These are phyloP conservation scores for Leptopilina syphax DNA, from an alignment of 2,888 invertebrate genomes.

Conservation along the genomic window DNA sequence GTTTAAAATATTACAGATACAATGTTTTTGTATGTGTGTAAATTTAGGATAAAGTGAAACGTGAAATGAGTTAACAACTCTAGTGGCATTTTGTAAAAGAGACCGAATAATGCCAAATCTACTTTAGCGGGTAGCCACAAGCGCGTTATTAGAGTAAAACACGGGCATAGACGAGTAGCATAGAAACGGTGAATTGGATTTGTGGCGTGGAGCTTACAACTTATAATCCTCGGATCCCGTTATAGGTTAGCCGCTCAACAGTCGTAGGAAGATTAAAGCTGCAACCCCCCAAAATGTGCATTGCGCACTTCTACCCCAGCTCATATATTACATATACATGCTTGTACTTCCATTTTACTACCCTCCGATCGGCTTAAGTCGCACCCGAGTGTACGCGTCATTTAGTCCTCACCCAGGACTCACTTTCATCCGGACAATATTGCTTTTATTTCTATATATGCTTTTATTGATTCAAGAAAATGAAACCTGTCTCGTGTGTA, in stretches of 20 bases:
- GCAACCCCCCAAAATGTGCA: slow-evolving; percentile 53
- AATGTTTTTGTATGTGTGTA: no score
- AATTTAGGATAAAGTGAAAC: no score
- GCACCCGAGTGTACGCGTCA: slow-evolving; percentile 62
- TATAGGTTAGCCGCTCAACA: slow-evolving; percentile 67
- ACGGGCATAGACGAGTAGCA: slow-evolving; percentile 40
- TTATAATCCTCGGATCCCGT: slow-evolving; percentile 71
- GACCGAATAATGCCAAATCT: slow-evolving; percentile 50
- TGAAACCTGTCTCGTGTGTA: no score
- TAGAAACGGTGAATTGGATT: slow-evolving; percentile 60
- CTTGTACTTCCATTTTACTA: slow-evolving; percentile 32
- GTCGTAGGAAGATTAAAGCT: slow-evolving; percentile 67
- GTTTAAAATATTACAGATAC: no score
- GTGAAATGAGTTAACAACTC: neutral
- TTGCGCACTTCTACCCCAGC: slow-evolving; percentile 34
- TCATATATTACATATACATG: slow-evolving; percentile 42
- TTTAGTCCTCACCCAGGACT: slow-evolving; percentile 56
- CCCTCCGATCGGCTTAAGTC: slow-evolving; percentile 56
- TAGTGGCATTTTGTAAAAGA: slow-evolving; percentile 8
- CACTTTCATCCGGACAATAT: slow-evolving; percentile 10
- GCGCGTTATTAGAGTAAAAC: slow-evolving; percentile 41
- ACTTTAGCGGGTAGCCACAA: slow-evolving; percentile 58
- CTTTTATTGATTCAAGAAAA: slow-evolving; percentile 24
- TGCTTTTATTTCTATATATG: slow-evolving; percentile 15
- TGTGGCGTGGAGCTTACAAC: slow-evolving; percentile 67